Evolutionary conservation across 1,140 invertebrate species (phyloP), one percentile per base, ranked within the genome.

Genomic region (Zaprionus camerounensis): DNA sequence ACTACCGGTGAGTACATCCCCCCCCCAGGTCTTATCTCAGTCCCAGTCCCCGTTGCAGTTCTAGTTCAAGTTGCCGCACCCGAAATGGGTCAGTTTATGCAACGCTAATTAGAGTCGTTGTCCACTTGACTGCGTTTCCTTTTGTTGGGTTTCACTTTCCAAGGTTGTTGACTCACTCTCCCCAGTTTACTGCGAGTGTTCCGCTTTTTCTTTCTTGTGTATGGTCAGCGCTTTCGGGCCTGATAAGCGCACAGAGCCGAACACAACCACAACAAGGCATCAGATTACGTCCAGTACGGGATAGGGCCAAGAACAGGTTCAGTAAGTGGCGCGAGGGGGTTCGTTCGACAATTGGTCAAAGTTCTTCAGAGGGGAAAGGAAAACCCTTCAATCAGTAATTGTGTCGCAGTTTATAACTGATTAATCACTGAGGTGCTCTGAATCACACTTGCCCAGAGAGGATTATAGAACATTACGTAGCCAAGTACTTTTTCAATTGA

Each of bases 141-240:
- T 71, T 71, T 58, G 66, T 73, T 46, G 12, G 57, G 71, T 82
- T 86, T 86, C 76, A 80, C 70, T 80, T 86, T 86, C 82, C 83
- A 86, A 87, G 83, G 72, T 77, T 86, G 80, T 86, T 87, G 83
- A 86, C 80, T 86, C 82, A 87, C 82, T 31, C 24, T 34, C 28
- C 57, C 31, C 31, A 11, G 31, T 34, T 34, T 34, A 9, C 31
- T 34, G 31, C 9, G 3, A 64, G 11, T 44, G 22, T 44, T 38
- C 41, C 41, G 24, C 26, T 49, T 31, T 31, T 22, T 59, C 6
- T 59, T n/a, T 49, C 72, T 83, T 78, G 65, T 53, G 75, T 66
- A 70, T 71, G 75, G 80, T 83, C 78, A 81, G 74, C 70, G 71
- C 38, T 78, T 85, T 75, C 26, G n/a, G 51, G 49, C 46, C 63